Conservation (phyloP, 2,113 vertebrate species). For the Beaufortia kweichowensis region DNA sequence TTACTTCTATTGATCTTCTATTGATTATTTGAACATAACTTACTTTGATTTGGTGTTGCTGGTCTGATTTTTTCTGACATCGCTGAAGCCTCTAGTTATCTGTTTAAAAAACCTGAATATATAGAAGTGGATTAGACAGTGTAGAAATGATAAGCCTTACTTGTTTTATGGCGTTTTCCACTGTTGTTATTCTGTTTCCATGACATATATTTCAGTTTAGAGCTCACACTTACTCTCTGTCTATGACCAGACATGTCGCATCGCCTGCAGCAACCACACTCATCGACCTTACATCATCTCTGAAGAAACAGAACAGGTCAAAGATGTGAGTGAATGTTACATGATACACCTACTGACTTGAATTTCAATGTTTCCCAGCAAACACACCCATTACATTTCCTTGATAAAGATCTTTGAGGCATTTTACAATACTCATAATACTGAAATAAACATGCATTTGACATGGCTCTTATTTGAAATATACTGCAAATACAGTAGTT, state of each 20-base stretch:
- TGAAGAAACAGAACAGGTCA: slow-evolving; percentile 49
- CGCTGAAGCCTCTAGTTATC: slow-evolving; percentile 52
- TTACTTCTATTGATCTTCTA: too few species aligned
- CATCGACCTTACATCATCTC: slow-evolving; percentile 64
- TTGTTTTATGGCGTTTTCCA: neutral
- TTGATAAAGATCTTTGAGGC: too few species aligned
- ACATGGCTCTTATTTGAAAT: neutral
- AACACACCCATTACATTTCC: too few species aligned
- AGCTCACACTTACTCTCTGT: slow-evolving; percentile 69
- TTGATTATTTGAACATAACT: slow-evolving; percentile 42
- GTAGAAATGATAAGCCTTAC: neutral
- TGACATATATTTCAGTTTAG: neutral
- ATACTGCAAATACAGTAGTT: neutral
- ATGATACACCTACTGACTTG: slow-evolving; percentile 27
- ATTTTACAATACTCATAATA: too few species aligned
- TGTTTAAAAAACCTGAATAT: slow-evolving; percentile 65
- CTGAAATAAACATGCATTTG: too few species aligned
- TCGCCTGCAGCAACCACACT: slow-evolving; percentile 64
- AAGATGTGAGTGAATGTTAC: slow-evolving; percentile 13
- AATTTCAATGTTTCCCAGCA: neutral
- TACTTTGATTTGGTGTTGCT: slow-evolving; percentile 57
- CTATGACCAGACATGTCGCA: slow-evolving; percentile 70
- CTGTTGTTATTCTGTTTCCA: slow-evolving; percentile 11
- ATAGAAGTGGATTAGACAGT: neutral
- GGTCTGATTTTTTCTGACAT: slow-evolving; percentile 50